Evolutionary conservation across 2,888 invertebrate species (phyloP), one percentile per base, ranked within the genome.

Genomic region (Hermaeophaga mercurialis): DNA sequence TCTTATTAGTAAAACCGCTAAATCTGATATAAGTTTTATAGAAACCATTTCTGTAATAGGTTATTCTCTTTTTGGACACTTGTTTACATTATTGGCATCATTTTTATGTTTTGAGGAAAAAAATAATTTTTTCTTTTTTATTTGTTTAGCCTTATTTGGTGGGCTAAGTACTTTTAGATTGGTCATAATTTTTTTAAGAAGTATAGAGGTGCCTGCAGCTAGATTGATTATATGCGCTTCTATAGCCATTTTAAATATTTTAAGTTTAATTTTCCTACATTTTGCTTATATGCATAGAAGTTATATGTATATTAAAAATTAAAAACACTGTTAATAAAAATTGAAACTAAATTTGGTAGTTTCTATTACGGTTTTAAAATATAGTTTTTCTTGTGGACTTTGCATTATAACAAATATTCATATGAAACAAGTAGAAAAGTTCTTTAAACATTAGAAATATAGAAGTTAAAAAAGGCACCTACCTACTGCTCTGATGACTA

Each of bases 231-330:
- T 81, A 7, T 81, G 81, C 64, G 79, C 79, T 58, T 63, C 75
- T 28, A 73, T 80, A 31, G 77, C 78, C 7, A 70, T 78, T 36
- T 63, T 75, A 45, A 80, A 82, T 66, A 71, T 81, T 15, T 69
- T 82, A 47, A 80, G 78, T 66, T 66, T 81, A n/a, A 73, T 81
- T 39, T 81, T 79, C 67, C 68, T 81, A 50, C 80, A 82, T 70
- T 81, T 81, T 70, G 75, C 78, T 2, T 81, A 78, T 64, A 80
- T 82, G 79, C 80, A 80, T 72, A 73, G 69, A 48, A 77, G 74
- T 15, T 80, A 53, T 46, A 36, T 56, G 28, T 50, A 56, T 31
- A 19, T 38, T 17, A 17, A 36, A 36, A 15, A 36, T 36, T 36
- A n/a, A 36, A n/a, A n/a, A 3, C 3, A 31, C 12, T 31, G 12